Evolutionary conservation across 1,140 invertebrate species (phyloP), one percentile per base, ranked within the genome.

Genomic region (Ips typographus): DNA sequence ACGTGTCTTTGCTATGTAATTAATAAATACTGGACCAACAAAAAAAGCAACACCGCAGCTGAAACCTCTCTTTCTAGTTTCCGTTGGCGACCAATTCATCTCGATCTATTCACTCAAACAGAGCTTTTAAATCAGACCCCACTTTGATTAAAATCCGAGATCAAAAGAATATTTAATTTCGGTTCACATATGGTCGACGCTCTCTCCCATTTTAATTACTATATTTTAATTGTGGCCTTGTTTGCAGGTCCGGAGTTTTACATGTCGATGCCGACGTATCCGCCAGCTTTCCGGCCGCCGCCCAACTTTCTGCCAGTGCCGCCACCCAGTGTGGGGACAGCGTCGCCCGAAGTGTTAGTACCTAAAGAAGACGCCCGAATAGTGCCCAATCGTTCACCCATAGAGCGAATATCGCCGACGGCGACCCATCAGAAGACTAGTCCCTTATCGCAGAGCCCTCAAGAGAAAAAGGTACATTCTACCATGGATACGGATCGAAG

Each of bases 401-500:
- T 78, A 65, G 75, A 77, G n/a, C 64, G 73, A 55, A 51, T 77
- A 59, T 77, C 77, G 3, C 77, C 76, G 1, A 65, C 71, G 40
- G 76, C 8, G 1, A 22, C 75, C 1, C 75, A 72, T 51, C 73
- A 74, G 43, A 77, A 73, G 40, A 55, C 67, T 1, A 78, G 73
- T 58, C 75, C 77, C 1, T 67, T 73, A 52, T 60, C 70, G n/a
- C 59, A 71, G 2, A 77, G 72, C 57, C 75, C 76, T 2, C 67
- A 75, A 52, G 58, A 71, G 8, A 78, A 78, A 2, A 85, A 85
- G 77, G 83, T 85, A 1, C 86, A 87, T 74, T 88, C 87, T 3
- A 85, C 85, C 1, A 83, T 87, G 62, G 87, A 88, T 56, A 86
- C 86, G n/a, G 86, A 86, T 71, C 68, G 76, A 51, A 5, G 2